Conservation (phyloP, 2,113 vertebrate genomes). For the Poecilia latipinna region DNA sequence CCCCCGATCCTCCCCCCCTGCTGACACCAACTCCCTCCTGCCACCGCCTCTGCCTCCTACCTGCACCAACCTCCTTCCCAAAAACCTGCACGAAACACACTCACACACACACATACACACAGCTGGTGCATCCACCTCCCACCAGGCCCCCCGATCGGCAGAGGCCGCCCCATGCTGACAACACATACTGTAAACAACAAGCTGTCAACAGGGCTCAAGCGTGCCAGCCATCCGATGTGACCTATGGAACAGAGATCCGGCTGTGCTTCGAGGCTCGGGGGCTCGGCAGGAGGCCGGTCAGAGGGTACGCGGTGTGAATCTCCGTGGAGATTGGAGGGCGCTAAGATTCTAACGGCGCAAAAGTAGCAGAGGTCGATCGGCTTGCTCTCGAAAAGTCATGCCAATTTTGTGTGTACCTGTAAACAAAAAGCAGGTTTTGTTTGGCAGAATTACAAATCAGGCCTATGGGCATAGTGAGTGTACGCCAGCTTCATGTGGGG, state of each 20-base stretch:
- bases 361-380: slow-evolving; percentile 22
- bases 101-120: slow-evolving; percentile 12
- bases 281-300: slow-evolving; percentile 57
- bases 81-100: slow-evolving; percentile 28
- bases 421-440: slow-evolving; percentile 8
- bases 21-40: slow-evolving; percentile 63
- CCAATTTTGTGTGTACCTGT: slow-evolving; percentile 17
- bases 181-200: slow-evolving; percentile 81
- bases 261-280: slow-evolving; percentile 59
- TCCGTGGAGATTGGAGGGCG: slow-evolving; percentile 4
- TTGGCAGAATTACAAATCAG: slow-evolving; percentile 5
- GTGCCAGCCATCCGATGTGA: slow-evolving; percentile 81
- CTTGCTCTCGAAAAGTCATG: slow-evolving; percentile 26
- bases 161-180: slow-evolving; percentile 85
- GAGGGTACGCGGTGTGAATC: slow-evolving; percentile 33
- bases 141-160: slow-evolving; percentile 54
- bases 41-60: slow-evolving; percentile 19
- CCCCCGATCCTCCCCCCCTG: slow-evolving; percentile 66
- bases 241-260: slow-evolving; percentile 78
- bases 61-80: neutral
- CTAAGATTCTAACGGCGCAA: slow-evolving; percentile 35
- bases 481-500: neutral
- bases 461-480: neutral
- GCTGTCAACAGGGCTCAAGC: slow-evolving; percentile 93
- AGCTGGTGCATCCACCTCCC: slow-evolving; percentile 51